Base-by-base conservation (phyloP, 2,113 vertebrate genomes). In the Phasianus colchicus region DNA sequence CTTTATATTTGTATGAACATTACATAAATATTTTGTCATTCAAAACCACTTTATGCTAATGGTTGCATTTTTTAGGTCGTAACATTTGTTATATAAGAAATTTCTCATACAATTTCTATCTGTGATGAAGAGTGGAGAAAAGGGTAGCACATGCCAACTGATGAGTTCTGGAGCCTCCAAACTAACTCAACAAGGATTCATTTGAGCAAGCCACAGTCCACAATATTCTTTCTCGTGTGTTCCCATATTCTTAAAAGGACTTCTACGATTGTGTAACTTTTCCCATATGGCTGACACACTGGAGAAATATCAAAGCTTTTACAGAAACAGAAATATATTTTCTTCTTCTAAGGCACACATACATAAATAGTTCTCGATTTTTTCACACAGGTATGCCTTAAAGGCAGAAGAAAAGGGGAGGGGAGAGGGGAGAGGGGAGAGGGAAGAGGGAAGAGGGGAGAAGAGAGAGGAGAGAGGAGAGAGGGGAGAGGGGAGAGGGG, bases 31-130 rank as follows among this genome's bases (percentile, higher is more conserved):
- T 48, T 36, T 83, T 42, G 36, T 20, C 0, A 30, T 43, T 80
- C 36, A 92, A 73, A 86, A 54, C 11, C 25, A 12, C 72, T 81
- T 52, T 19, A n/a, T 48, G 13, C 11, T 57, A 48, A 30, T 20
- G 20, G 22, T 38, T 80, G 12, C 9, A n/a, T 40, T 70, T 69
- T 69, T 76, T 30, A 77, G 76, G 48, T 52, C 25, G 80, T 61
- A 93, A 61, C 24, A 34, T 69, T 64, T 61, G 11, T 65, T 74
- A 5, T 16, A 27, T 17, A 66, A 87, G 5, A 11, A 40, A 34
- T 71, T 77, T 70, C 58, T 73, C 24, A 58, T 0, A 0, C 10
- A 40, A 27, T 69, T 72, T 52, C 25, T 61, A 16, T n/a, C 43
- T 89, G 32, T 34, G 38, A 61, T 79, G 22, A 55, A 73, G 36